Evolutionary conservation across 2,113 vertebrate species (phyloP), one percentile per base, ranked within the genome.

Genomic region (Austrofundulus limnaeus): DNA sequence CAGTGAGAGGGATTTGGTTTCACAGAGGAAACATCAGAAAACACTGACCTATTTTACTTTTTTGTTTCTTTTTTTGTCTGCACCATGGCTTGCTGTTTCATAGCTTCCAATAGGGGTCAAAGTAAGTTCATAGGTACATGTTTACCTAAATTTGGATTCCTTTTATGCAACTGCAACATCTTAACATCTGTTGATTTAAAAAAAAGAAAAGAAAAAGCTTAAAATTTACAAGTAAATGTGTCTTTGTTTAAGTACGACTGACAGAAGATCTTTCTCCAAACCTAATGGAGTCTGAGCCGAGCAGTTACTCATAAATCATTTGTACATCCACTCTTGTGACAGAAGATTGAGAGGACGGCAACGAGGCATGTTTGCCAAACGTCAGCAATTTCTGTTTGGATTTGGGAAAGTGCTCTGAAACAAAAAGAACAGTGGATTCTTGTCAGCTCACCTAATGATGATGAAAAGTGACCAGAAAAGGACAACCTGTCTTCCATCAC

Each of bases 381-480:
- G 54, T 68, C 56, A 37, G 54, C 45, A 20, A 15, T 63, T 75
- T 47, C 37, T 66, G 60, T 72, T 66, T 72, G 63, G 39, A 34
- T 65, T 49, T 54, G 51, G 50, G 31, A 65, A 43, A 66, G 47
- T 65, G 31, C 41, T 4, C 24, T 10, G 63, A 57, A 60, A 77
- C 59, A 59, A 68, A 34, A 75, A 68, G 58, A 66, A 37, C 48
- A 37, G 48, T 49, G 25, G 1, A 42, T 25, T 43, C 58, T 42
- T 78, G 75, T 84, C 66, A 75, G 14, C 48, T 57, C 62, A 51
- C 39, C 58, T 74, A 73, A 83, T 65, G 61, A 81, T 75, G 80
- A 83, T 64, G 53, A 78, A 79, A 66, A 31, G 43, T 14, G 73
- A 81, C 57, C 24, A 20, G 12, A 62, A 59, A 74, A 81, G 61